phyloP scores from a whole-genome alignment of 1,140 invertebrate species.

The Platyura marginata region DNA sequence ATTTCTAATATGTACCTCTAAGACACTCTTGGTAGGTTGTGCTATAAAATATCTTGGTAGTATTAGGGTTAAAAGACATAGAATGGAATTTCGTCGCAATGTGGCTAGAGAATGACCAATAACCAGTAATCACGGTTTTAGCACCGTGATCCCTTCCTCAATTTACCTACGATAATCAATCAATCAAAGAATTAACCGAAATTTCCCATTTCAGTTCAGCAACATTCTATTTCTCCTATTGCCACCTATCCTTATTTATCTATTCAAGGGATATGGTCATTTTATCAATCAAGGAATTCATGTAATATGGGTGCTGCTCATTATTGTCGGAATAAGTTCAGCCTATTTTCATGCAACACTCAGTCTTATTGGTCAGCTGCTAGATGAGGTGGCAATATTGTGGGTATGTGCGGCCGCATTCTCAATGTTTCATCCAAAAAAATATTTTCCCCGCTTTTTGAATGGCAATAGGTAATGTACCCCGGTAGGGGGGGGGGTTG shows the following conservation, averaged over 20 bases:
- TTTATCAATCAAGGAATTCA: constrained; percentile 57
- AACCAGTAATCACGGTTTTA: too few species aligned
- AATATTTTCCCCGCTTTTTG: constrained; percentile 45
- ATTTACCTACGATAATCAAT: too few species aligned
- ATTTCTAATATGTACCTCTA: too few species aligned
- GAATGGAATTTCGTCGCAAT: too few species aligned
- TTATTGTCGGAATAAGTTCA: constrained; percentile 58
- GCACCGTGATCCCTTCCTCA: too few species aligned
- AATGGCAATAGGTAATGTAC: constrained; percentile 37
- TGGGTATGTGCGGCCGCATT: constrained; percentile 63
- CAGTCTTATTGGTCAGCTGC: constrained; percentile 55
- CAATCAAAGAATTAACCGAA: too few species aligned
- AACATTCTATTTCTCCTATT: constrained; percentile 59
- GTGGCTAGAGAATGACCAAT: too few species aligned
- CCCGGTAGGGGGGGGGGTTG: background rate
- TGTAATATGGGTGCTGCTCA: constrained; percentile 53
- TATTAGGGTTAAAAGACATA: too few species aligned
- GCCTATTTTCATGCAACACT: constrained; percentile 71
- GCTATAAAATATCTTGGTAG: too few species aligned
- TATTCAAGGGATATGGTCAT: constrained; percentile 54
- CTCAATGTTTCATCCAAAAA: constrained; percentile 50
- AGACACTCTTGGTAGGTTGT: too few species aligned
- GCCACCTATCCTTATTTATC: constrained; percentile 52
- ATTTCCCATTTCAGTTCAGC: constrained; percentile 49
- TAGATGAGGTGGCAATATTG: constrained; percentile 62